Evolutionary conservation across 2,113 vertebrate species (phyloP), one percentile per base, ranked within the genome.

Genomic region (Vulpes ferrilata): DNA sequence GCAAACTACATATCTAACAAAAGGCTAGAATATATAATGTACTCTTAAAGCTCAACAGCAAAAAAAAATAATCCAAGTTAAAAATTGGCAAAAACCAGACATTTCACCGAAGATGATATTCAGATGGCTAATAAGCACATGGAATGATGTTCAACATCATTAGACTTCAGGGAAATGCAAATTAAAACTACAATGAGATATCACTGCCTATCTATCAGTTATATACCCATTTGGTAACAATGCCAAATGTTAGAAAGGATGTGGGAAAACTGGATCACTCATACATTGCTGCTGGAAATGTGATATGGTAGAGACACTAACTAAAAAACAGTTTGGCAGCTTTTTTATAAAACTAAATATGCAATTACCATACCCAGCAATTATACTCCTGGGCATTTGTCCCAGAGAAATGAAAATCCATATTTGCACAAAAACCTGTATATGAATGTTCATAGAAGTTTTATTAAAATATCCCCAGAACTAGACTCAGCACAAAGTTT

Each of bases 341-440:
- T 80, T 81, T 43, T 73, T 89, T 83, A 69, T 81, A 81, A 86
- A 62, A 74, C 51, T 55, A 93, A 96, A 90, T 62, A 79, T 93
- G 55, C 35, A 95, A 74, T 82, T 87, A 96, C 80, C 57, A 93
- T 32, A 83, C 60, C 48, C 74, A 60, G 67, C 22, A 87, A 88
- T 83, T 90, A 57, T 60, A 78, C 32, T 86, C 23, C 48, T 62
- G 86, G 82, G 57, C 90, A 85, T 65, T 67, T 83, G 84, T 74
- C 51, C 78, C 51, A 84, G 62, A 0, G 4, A 90, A 93, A 84
- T 67, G 57, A 73, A 90, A 76, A 92, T 62, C 51, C 35, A 65
- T 30, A 71, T 65, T 78, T 35, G 82, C 57, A 94, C 35, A 71
- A 82, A 92, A 64, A 71, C 7, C n/a, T 48, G 32, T 59, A 55